These are phyloP conservation scores for Stegodyphus dumicola DNA, from an alignment of 1,140 invertebrate genomes.

Conservation along the genomic window DNA sequence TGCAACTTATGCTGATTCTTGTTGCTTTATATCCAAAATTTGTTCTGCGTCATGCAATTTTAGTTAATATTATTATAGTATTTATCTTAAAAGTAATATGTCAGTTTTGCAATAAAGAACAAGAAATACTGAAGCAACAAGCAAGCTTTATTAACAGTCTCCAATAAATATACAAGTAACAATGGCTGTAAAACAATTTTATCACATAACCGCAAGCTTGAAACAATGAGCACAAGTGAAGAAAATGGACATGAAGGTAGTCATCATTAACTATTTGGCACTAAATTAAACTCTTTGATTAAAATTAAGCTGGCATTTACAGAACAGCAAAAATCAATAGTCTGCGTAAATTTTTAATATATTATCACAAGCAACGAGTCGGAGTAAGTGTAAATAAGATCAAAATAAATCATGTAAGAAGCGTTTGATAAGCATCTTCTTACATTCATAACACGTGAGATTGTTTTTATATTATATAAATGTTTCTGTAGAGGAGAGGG, in stretches of 20 bases:
- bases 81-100: background rate
- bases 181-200: conserved; percentile 57
- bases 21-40: too few relatives aligned
- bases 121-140: conserved; percentile 45
- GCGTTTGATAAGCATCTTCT: background rate
- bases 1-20: too few relatives aligned
- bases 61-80: too few relatives aligned
- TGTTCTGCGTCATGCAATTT: too few relatives aligned
- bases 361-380: conserved; percentile 56
- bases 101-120: background rate
- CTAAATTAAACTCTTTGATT: conserved; percentile 51
- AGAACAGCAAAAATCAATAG: conserved; percentile 45
- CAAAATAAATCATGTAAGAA: conserved; percentile 28
- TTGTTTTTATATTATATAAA: conserved; percentile 9
- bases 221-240: conserved; percentile 55
- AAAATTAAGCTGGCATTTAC: conserved; percentile 46
- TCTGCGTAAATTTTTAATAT: background rate
- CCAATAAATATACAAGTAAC: conserved; percentile 59
- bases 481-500: conserved; percentile 27
- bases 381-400: conserved; percentile 34
- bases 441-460: background rate
- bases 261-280: conserved; percentile 50
- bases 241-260: conserved; percentile 54
- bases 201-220: conserved; percentile 58
- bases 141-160: conserved; percentile 61